Conservation (phyloP, 2,888 invertebrate species). For the Arenicola marina region DNA sequence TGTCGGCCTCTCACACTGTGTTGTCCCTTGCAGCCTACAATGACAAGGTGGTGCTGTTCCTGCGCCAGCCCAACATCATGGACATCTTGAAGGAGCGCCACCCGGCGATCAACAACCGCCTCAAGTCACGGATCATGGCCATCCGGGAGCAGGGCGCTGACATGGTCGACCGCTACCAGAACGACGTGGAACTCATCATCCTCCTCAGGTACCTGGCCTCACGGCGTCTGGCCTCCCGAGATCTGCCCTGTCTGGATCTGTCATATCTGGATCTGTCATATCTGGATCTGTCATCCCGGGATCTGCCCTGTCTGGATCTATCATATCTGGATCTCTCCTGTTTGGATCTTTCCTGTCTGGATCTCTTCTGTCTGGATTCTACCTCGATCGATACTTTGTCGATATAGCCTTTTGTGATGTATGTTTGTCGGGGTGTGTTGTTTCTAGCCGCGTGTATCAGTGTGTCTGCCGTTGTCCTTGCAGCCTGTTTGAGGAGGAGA, state of each 20-base stretch:
- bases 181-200: slow-evolving; percentile 73
- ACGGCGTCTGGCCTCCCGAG: background rate
- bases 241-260: background rate
- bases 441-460: too few species aligned
- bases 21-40: slow-evolving; percentile 73
- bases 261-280: background rate
- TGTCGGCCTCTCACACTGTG: too few species aligned
- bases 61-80: slow-evolving; percentile 90
- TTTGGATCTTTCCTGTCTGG: too few species aligned
- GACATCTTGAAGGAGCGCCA: slow-evolving; percentile 73
- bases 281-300: background rate
- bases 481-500: slow-evolving; percentile 97
- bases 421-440: too few species aligned
- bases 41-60: slow-evolving; percentile 92
- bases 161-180: slow-evolving; percentile 82
- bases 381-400: too few species aligned
- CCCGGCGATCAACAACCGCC: slow-evolving; percentile 73
- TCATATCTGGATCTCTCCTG: too few species aligned
- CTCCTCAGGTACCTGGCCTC: slow-evolving; percentile 20
- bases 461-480: slow-evolving; percentile 15
- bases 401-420: too few species aligned
- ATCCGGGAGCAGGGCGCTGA: slow-evolving; percentile 86
- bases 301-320: background rate
- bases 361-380: too few species aligned
- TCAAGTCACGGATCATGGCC: slow-evolving; percentile 84